Evolutionary conservation across 2,888 invertebrate species (phyloP).

Genomic region (Automeris io): DNA sequence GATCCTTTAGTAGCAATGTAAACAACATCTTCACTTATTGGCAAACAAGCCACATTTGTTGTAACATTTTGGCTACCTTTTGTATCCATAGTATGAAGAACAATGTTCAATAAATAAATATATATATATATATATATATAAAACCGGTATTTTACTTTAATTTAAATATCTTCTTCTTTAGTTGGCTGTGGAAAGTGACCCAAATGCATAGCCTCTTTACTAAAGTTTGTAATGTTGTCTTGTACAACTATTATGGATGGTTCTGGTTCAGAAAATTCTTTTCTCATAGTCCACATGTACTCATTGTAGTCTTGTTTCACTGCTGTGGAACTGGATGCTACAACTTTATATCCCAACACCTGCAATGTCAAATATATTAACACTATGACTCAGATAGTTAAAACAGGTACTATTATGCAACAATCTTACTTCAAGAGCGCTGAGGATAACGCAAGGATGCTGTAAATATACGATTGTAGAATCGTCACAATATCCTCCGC

Average conservation of each 20-base stretch:
- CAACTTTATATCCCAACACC: conserved; percentile 92
- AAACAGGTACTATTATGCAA: conserved; percentile 1
- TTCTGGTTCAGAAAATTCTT: conserved; percentile 90
- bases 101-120: conserved; percentile 11
- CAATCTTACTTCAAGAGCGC: conserved; percentile 83
- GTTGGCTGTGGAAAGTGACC: conserved; percentile 55
- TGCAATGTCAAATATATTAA: conserved; percentile 34
- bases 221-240: conserved; percentile 79
- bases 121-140: no score
- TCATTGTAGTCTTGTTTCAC: conserved; percentile 93
- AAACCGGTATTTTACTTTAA: conserved; percentile 15
- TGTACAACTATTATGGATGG: conserved; percentile 80
- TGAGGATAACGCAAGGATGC: conserved; percentile 91
- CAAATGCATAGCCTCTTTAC: conserved; percentile 75
- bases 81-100: conserved; percentile 49
- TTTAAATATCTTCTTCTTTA: conserved; percentile 68
- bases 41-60: conserved; percentile 36
- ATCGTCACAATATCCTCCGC: conserved; percentile 89
- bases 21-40: conserved; percentile 66
- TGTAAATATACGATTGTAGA: conserved; percentile 91
- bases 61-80: conserved; percentile 51
- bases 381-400: conserved; percentile 9
- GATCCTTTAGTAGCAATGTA: conserved; percentile 90
- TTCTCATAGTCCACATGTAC: conserved; percentile 96
- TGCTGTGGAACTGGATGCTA: conserved; percentile 90